phyloP scores from a whole-genome alignment of 2,888 invertebrate species.

The Drosophila mettleri region DNA sequence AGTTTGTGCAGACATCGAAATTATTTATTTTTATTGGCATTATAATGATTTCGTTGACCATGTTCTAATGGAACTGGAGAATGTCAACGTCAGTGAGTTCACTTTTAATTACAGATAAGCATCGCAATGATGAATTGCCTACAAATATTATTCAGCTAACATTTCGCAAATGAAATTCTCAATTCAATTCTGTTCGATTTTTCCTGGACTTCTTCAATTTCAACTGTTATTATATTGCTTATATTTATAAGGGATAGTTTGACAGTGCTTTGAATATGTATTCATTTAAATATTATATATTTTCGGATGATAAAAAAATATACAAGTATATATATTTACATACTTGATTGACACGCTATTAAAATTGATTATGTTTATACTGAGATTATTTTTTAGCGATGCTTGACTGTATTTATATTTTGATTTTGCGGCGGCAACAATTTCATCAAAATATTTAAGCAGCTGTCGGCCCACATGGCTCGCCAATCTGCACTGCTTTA shows the following conservation, averaged over 20 bases:
- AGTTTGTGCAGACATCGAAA: conserved; percentile 54
- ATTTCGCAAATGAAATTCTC: not conserved
- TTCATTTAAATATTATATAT: not conserved
- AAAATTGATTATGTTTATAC: not conserved
- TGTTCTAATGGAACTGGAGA: conserved; percentile 18
- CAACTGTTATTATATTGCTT: not conserved
- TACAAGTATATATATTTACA: too few relatives aligned
- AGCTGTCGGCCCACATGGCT: conserved; percentile 50
- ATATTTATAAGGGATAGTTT: not conserved
- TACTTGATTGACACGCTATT: not conserved
- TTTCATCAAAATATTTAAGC: conserved; percentile 72
- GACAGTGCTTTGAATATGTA: not conserved
- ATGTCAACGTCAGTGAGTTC: conserved; percentile 21
- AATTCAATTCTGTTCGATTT: too few relatives aligned
- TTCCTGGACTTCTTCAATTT: not conserved
- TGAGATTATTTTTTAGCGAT: not conserved
- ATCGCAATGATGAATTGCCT: not conserved
- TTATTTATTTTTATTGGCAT: conserved; percentile 75
- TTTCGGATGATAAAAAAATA: too few relatives aligned
- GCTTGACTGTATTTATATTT: conserved; percentile 51
- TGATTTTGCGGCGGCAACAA: conserved; percentile 37
- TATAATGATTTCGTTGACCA: conserved; percentile 59
- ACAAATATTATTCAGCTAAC: not conserved
- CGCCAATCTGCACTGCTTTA: conserved; percentile 28
- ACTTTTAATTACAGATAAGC: conserved; percentile 15